Base-by-base conservation (phyloP, 1,140 invertebrate species). In the Dreissena rostriformis region DNA sequence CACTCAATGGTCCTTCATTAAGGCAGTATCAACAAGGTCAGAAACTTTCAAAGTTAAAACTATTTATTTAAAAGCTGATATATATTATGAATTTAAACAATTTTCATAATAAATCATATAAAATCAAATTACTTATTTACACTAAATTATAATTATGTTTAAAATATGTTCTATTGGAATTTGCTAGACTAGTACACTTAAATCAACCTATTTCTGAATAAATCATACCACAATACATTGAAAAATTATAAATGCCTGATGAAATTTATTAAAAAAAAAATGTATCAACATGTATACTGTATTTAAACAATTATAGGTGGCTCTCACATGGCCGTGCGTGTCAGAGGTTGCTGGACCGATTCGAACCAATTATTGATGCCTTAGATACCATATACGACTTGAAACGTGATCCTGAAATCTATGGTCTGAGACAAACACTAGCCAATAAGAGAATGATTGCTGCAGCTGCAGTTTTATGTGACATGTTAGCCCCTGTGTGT, bases 341-440 rank as follows among this genome's bases (percentile, higher is more conserved):
- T 15, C n/a, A 26, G 6, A 24, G 72, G 19, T 51, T 74, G 7
- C 53, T 57, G 10, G 51, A 74, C 12, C 57, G 53, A 28, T 57
- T 61, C 63, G 51, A 52, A 70, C 67, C 67, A 11, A 76, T 76
- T 28, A 76, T 76, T 63, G 73, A 76, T 55, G 52, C 39, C 14
- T 15, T 76, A 53, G 73, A 76, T 29, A 57, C 57, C 14, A 76
- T 76, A 12, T 29, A 63, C 26, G 19, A 24, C 28, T 29, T 39
- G 65, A 14, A 24, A 14, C 63, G 53, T 67, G 24, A 67, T 8
- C 76, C 63, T 39, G 65, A 79, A 52, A 24, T 79, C 8, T 49
- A 68, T 70, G 65, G 76, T n/a, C 28, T 79, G 11, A 49, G 76
- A 26, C 65, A 79, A 29, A 68, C 70, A 67, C 29, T 79, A 17